A percentile compares a stretch with the other conserved stretches of the same genome.
Evolutionary conservation across 2,113 vertebrate genomes (phyloP).

Genomic region (Cromileptes altivelis): DNA sequence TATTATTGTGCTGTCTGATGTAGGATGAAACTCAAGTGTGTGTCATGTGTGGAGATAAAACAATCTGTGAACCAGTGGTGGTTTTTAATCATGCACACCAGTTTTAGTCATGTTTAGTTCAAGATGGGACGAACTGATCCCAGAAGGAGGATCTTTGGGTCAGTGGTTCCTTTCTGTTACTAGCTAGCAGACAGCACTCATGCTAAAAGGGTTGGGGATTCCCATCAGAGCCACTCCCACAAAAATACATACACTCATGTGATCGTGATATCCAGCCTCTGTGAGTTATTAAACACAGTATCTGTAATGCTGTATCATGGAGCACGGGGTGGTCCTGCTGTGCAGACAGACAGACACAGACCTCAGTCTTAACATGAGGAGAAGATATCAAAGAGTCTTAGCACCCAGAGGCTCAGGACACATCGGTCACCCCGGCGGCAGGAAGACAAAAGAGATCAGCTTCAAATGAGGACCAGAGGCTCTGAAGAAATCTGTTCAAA

Average conservation of each 20-base stretch:
- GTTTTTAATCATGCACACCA: not conserved
- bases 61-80: not conserved
- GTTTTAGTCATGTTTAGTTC: not conserved
- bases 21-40: not conserved
- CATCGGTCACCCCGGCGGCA: not conserved
- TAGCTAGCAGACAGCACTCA: not conserved
- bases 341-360: conserved; percentile 25
- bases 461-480: conserved; percentile 13
- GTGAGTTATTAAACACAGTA: conserved; percentile 15
- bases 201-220: conserved; percentile 12
- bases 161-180: not conserved
- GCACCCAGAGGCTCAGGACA: conserved; percentile 29
- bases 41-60: conserved; percentile 2
- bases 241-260: not conserved
- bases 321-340: conserved; percentile 21
- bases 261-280: conserved; percentile 35
- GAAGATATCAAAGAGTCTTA: conserved; percentile 25
- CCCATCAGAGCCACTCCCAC: not conserved
- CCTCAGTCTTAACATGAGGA: conserved; percentile 2
- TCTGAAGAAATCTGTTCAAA: not conserved
- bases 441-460: conserved; percentile 30
- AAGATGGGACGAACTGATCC: conserved; percentile 2
- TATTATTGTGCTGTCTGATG: not conserved
- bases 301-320: not conserved
- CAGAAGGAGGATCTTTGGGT: not conserved